Base-by-base conservation (phyloP, 2,113 vertebrate genomes). In the Conger conger region DNA sequence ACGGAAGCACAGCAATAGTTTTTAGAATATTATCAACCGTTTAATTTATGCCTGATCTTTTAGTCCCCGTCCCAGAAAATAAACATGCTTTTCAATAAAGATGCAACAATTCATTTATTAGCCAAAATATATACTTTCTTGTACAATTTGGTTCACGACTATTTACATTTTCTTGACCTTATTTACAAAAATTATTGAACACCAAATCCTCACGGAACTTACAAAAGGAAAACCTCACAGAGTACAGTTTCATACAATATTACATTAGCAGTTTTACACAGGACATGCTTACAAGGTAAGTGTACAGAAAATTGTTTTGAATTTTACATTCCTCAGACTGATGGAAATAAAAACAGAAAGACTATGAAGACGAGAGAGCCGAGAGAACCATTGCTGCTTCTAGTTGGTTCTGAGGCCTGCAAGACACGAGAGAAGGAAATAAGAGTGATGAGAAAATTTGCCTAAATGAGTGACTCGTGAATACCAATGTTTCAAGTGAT, bases 71-170 rank as follows among this genome's bases (percentile, higher is more conserved):
- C n/a, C 54, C 36, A 57, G 15, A 87, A 92, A 92, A 91, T 90
- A 60, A 85, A 82, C 76, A 53, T 86, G 79, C 87, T 18, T 82
- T 87, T 83, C 42, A 77, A 91, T 96, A 97, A 98, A 98, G 96
- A 97, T 97, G 97, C 96, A 98, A 97, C 96, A 96, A 95, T 97
- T 99, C 97, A 96, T 99, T 99, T 99, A 99, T 99, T 99, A 99
- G 97, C 97, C 97, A 99, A 99, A 99, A 99, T 99, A 99, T 97
- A 99, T 96, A 98, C 96, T 99, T 99, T 99, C 96, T 99, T 97
- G 97, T 99, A 99, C 98, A 99, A 97, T 99, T 98, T 96, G 96
- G 96, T 97, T 99, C 97, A 97, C 97, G 98, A 96, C 86, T 99
- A 99, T 99, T 95, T 99, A 99, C 97, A 99, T 96, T 96, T 97